Evolutionary conservation across 2,888 invertebrate species (phyloP).

Genomic region (Thymelicus lineola): DNA sequence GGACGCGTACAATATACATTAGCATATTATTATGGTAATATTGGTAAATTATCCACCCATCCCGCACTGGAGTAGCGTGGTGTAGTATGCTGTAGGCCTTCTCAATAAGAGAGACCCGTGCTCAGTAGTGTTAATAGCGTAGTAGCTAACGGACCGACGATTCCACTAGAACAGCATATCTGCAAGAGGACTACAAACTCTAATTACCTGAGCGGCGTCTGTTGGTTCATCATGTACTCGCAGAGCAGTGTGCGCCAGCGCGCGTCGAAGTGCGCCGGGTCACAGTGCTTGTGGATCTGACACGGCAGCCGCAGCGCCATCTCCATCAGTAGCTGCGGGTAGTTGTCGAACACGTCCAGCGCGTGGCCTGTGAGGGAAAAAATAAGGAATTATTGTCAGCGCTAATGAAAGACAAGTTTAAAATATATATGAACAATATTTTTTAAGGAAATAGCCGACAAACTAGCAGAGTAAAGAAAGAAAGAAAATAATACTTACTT

Average conservation of each 20-base stretch:
- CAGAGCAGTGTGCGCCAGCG: slow-evolving; percentile 93
- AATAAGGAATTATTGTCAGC: not conserved
- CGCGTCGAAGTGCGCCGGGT: slow-evolving; percentile 84
- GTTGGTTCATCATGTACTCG: slow-evolving; percentile 97
- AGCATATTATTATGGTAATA: too few relatives aligned
- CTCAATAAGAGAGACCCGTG: too few relatives aligned
- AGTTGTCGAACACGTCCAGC: slow-evolving; percentile 96
- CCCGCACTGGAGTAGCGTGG: too few relatives aligned
- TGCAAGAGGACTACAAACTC: not conserved
- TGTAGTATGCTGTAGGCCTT: too few relatives aligned
- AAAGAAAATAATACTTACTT: slow-evolving; percentile 63
- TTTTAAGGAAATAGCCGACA: too few relatives aligned
- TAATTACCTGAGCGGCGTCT: slow-evolving; percentile 89
- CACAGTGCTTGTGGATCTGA: slow-evolving; percentile 94
- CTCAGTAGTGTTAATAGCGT: too few relatives aligned
- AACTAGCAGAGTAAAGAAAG: too few relatives aligned
- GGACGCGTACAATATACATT: too few relatives aligned
- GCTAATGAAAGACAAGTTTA: not conserved
- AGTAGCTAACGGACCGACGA: too few relatives aligned
- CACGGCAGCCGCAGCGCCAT: slow-evolving; percentile 97
- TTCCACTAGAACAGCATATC: too few relatives aligned
- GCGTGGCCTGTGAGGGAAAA: slow-evolving; percentile 87
- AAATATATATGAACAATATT: too few relatives aligned
- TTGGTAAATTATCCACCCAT: too few relatives aligned
- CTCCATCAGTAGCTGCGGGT: slow-evolving; percentile 97